Evolutionary conservation across 1,140 invertebrate genomes (phyloP), one percentile per base, ranked within the genome.

Genomic region (Pogonus chalceus): DNA sequence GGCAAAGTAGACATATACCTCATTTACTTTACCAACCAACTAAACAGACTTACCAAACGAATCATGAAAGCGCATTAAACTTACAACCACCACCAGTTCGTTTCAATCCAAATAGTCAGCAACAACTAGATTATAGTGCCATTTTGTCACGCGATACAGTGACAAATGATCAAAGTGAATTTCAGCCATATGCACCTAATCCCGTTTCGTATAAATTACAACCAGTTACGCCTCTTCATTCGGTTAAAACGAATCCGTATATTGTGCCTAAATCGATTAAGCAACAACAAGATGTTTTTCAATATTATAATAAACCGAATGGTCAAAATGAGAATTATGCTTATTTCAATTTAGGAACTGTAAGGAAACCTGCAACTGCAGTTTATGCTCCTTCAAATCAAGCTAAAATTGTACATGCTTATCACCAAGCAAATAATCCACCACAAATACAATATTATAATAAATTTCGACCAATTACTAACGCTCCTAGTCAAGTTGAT

Each of bases 71-170:
- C 37, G 4, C 18, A 16, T 10, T 43, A 16, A 16, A 43, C 37
- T 43, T 43, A 18, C 37, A 43, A 4, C 18, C 37, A 18, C 14
- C 39, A 9, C 39, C 10, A 46, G 10, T 16, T 18, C 39, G 39
- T 9, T 18, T 10, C 1, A 16, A 46, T 18, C 14, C 4, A 31
- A 7, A 4, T 7, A 31, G 26, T 31, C 4, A 31, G 7, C 9
- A 64, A 65, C 76, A 65, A 65, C 72, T 65, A 60, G 77, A 70
- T 69, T 69, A 67, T 54, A 69, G 70, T 64, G 65, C 62, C 69
- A 79, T 69, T 69, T 75, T 62, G 68, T 78, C 43, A 70, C 73
- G n/a, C n/a, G n/a, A n/a, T n/a, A n/a, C n/a, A n/a, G n/a, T n/a
- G n/a, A n/a, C n/a, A n/a, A n/a, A n/a, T n/a, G n/a, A n/a, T n/a